Base-by-base conservation (phyloP, 1,140 invertebrate species). In the Papilio dardanus region DNA sequence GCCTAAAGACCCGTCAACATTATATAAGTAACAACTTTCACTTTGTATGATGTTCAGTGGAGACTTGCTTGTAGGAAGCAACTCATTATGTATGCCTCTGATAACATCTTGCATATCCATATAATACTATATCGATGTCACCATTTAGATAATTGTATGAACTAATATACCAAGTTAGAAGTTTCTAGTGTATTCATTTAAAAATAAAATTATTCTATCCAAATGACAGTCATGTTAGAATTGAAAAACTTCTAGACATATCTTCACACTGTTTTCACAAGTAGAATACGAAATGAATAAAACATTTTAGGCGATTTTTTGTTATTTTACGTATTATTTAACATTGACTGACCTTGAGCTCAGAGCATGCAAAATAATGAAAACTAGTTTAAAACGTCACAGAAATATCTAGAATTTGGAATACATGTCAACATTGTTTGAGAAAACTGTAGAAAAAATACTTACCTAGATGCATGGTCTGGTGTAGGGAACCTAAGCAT, bases 381-480 rank as follows among this genome's bases (percentile, higher is more conserved):
- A 46, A 46, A 46, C 8, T 37, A 4, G 3, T 42, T 42, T 42
- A 5, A 46, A 46, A 46, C 35, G 1, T 37, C 6, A 37, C 12
- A 10, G 12, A 37, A 37, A 37, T 37, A 12, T 37, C 35, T n/a
- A 37, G 2, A 37, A 7, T 37, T 37, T 10, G 2, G 35, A 8
- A 37, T 12, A 8, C 12, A 37, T 12, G 2, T 12, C 33, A 1
- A 4, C 14, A 46, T n/a, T 46, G 16, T 50, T 2, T 30, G 6
- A 33, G 37, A 10, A 37, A 31, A 46, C 10, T n/a, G 14, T 8
- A 21, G 19, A 65, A 74, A 73, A 14, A 83, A 83, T 10, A 21
- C 90, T 91, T 94, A 98, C 97, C 97, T 96, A 35, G 95, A 92
- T 77, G 97, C 96, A 82, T 95, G 95, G 84, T 96, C 96, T 69